Conservation (phyloP, 2,113 vertebrate species). For the Coracopsis vasa region DNA sequence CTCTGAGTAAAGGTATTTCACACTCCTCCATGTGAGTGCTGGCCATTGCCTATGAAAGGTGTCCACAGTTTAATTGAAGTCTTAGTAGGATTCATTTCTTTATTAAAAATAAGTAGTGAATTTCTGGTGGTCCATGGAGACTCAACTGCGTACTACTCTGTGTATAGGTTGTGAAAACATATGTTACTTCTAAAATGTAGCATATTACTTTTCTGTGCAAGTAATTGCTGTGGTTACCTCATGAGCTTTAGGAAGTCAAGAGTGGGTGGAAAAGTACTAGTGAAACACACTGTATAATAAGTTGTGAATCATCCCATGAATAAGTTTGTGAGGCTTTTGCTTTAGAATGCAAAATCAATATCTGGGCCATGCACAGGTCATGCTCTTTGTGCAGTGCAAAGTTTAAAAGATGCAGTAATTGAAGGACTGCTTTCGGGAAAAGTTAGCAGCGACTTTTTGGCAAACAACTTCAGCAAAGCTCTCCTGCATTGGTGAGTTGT, state of each 20-base stretch:
- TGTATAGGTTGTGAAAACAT: neutral
- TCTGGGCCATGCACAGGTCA: neutral
- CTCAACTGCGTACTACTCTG: neutral
- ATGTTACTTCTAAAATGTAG: neutral
- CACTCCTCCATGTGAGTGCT: neutral
- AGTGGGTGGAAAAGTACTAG: slow-evolving; percentile 11
- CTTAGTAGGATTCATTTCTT: neutral
- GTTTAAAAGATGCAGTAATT: neutral
- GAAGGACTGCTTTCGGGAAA: neutral
- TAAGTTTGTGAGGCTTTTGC: neutral
- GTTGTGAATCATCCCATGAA: slow-evolving; percentile 14
- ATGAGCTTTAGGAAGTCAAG: slow-evolving; percentile 1
- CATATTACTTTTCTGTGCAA: neutral
- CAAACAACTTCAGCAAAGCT: neutral
- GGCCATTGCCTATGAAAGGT: neutral
- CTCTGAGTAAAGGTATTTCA: neutral
- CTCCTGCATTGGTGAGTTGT: neutral
- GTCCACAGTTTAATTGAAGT: neutral
- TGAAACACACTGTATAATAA: neutral
- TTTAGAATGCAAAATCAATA: neutral
- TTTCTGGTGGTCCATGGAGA: neutral
- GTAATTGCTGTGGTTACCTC: slow-evolving; percentile 19
- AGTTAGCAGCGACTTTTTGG: neutral
- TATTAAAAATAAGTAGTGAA: neutral
- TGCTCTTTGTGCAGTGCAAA: neutral